These are phyloP conservation scores for Lasioglossum baleicum DNA, from an alignment of 1,140 invertebrate species.

Conservation along the genomic window DNA sequence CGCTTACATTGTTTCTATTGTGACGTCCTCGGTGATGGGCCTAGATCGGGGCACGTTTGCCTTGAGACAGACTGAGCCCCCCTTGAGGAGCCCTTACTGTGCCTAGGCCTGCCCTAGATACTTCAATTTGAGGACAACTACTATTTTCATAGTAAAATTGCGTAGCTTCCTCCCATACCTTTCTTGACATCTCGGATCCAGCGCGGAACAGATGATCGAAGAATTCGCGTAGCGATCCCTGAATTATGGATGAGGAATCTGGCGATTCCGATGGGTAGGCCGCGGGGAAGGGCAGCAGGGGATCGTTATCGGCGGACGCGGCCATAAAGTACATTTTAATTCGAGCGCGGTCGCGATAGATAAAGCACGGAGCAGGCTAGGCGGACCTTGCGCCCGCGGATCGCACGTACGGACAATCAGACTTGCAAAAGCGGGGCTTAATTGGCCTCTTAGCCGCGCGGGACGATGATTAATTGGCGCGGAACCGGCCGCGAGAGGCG, in stretches of 20 bases:
- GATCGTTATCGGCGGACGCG: constrained; percentile 62
- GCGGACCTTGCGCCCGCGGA: constrained; percentile 15
- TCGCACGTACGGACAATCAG: constrained; percentile 69
- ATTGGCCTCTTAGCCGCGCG: constrained; percentile 67
- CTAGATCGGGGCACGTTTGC: too few species aligned
- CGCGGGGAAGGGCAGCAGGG: neutral
- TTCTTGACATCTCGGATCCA: too few species aligned
- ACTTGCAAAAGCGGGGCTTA: constrained; percentile 70
- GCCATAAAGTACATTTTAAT: constrained; percentile 68
- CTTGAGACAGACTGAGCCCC: too few species aligned
- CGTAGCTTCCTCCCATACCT: too few species aligned
- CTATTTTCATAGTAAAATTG: too few species aligned
- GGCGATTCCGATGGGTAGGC: neutral
- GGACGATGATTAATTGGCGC: constrained; percentile 69
- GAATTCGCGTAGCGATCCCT: neutral
- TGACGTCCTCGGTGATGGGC: too few species aligned
- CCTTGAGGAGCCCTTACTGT: too few species aligned
- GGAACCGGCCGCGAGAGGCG: constrained; percentile 16
- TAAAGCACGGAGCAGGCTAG: constrained; percentile 48
- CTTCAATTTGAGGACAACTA: too few species aligned
- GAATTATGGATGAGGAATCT: neutral
- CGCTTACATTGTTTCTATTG: too few species aligned
- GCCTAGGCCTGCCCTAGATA: too few species aligned
- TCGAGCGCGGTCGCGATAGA: constrained; percentile 56
- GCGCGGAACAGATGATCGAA: too few species aligned